phyloP scores from a whole-genome alignment of 1,140 invertebrate genomes.

The Araneus ventricosus region DNA sequence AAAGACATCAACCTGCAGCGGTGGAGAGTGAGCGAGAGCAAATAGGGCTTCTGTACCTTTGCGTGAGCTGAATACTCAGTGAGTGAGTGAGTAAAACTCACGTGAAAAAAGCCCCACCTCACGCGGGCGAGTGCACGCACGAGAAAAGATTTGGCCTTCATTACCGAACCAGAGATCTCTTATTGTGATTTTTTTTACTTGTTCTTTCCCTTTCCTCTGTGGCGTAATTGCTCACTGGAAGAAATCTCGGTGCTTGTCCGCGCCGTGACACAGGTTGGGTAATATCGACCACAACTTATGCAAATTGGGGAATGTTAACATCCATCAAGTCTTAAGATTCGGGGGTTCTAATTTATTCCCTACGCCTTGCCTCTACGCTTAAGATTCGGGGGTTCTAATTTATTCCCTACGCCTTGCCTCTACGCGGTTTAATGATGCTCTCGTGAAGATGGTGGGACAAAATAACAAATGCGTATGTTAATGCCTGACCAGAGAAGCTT shows the following conservation, averaged over 20 bases:
- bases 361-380: background rate
- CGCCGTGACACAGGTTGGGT: background rate
- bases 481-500: no score
- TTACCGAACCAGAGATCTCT: background rate
- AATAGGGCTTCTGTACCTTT: background rate
- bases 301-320: background rate
- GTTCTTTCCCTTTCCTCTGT: background rate
- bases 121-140: background rate
- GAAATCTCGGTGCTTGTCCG: background rate
- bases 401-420: background rate
- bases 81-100: background rate
- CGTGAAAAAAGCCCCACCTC: background rate
- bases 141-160: background rate
- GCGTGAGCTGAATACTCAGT: background rate
- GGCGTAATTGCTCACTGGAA: background rate
- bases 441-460: background rate
- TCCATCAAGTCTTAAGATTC: background rate
- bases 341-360: background rate
- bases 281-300: slow-evolving; percentile 12
- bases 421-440: background rate
- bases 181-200: background rate
- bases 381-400: background rate
- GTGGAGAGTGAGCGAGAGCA: background rate
- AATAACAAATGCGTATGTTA: background rate
- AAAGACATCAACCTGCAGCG: background rate